Conservation (phyloP, 2,113 vertebrate genomes). For the Mirounga angustirostris region DNA sequence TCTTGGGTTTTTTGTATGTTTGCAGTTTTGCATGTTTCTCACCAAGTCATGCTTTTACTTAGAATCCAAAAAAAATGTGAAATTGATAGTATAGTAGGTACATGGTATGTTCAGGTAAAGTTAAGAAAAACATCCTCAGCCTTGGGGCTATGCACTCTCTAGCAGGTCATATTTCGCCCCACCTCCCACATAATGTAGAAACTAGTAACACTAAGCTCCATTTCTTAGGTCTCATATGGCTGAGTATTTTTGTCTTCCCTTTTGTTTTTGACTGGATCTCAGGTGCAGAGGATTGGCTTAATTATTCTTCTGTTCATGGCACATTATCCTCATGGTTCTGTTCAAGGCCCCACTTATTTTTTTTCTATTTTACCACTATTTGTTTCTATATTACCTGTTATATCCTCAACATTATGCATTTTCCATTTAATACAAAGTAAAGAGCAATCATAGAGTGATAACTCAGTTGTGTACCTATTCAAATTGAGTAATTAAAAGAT, state of each 20-base stretch:
- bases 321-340: not conserved
- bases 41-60: not conserved
- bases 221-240: not conserved
- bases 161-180: not conserved
- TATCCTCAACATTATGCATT: not conserved
- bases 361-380: not conserved
- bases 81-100: not conserved
- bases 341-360: not conserved
- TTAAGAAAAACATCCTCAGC: not conserved
- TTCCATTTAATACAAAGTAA: constrained; percentile 26
- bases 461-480: not conserved
- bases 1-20: not conserved
- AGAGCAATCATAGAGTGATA: not conserved
- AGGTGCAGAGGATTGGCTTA: not conserved
- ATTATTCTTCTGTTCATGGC: not conserved
- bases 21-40: not conserved
- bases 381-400: not conserved
- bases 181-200: not conserved
- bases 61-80: not conserved
- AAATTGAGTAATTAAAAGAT: not conserved
- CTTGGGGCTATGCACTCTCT: not conserved
- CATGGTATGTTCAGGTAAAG: not conserved
- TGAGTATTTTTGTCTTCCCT: not conserved
- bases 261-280: not conserved
- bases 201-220: not conserved